These are phyloP conservation scores for Laodelphax striatellus DNA, from an alignment of 1,140 invertebrate genomes.

Conservation along the genomic window DNA sequence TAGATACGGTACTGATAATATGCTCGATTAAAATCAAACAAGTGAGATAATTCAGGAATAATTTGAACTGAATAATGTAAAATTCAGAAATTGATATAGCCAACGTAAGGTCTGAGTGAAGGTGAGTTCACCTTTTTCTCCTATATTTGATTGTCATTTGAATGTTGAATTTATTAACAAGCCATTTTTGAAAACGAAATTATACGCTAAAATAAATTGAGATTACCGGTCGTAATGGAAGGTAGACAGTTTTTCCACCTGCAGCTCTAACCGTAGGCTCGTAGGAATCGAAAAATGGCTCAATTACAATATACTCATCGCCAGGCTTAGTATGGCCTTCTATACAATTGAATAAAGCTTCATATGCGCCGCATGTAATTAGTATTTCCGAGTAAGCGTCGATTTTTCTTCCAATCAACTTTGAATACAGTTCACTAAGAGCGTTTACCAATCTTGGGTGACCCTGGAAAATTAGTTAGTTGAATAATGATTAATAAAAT, in stretches of 20 bases:
- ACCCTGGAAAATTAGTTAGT: conserved; percentile 73
- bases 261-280: conserved; percentile 84
- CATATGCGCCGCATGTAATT: conserved; percentile 86
- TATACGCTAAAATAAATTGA: conserved; percentile 7
- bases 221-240: conserved; percentile 74
- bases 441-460: conserved; percentile 81
- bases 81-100: too few relatives aligned
- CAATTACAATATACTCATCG: conserved; percentile 93
- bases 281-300: conserved; percentile 98
- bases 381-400: conserved; percentile 76
- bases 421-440: conserved; percentile 73
- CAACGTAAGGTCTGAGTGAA: too few relatives aligned
- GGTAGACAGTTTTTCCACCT: conserved; percentile 76
- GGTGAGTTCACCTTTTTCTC: too few relatives aligned
- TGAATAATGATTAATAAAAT: too few relatives aligned
- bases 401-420: conserved; percentile 57
- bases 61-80: too few relatives aligned
- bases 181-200: too few relatives aligned
- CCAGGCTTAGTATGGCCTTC: conserved; percentile 73
- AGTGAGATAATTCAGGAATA: too few relatives aligned
- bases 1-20: too few relatives aligned
- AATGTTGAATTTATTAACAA: too few relatives aligned
- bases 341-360: conserved; percentile 75
- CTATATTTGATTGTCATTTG: too few relatives aligned
- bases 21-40: too few relatives aligned